Evolutionary conservation across 2,113 vertebrate species (phyloP).

Genomic region (Ramphastos sulfuratus): DNA sequence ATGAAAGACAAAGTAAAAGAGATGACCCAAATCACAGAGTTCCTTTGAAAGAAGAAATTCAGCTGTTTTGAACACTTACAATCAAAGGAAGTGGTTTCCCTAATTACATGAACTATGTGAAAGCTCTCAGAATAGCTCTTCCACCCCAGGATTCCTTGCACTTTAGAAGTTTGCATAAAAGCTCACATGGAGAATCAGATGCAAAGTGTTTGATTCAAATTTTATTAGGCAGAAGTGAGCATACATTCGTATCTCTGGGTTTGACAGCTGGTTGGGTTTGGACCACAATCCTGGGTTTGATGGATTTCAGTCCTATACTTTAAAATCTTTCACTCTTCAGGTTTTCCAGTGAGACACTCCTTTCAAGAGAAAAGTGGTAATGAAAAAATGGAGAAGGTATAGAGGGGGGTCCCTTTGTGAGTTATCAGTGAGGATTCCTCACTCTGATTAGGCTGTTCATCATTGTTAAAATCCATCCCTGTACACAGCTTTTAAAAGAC

Average conservation of each 20-base stretch:
- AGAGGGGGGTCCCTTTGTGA: constrained; percentile 42
- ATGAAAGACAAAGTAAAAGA: constrained; percentile 85
- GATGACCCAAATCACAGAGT: constrained; percentile 87
- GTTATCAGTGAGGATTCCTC: constrained; percentile 27
- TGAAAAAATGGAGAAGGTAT: constrained; percentile 59
- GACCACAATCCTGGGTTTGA: constrained; percentile 75
- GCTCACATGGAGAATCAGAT: constrained; percentile 85
- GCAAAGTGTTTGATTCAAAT: constrained; percentile 86
- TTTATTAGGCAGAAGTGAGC: constrained; percentile 81
- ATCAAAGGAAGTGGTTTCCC: constrained; percentile 89
- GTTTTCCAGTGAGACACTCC: constrained; percentile 58
- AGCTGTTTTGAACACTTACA: constrained; percentile 88
- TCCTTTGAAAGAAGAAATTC: constrained; percentile 84
- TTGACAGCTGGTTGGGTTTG: constrained; percentile 75
- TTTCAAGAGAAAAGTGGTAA: constrained; percentile 59
- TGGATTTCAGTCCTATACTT: constrained; percentile 71
- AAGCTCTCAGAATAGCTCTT: constrained; percentile 86
- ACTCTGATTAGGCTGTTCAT: constrained; percentile 9
- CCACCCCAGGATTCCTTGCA: constrained; percentile 86
- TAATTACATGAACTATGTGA: constrained; percentile 87
- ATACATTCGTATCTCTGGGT: constrained; percentile 66
- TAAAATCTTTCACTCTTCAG: constrained; percentile 68
- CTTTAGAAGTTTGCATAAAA: constrained; percentile 90
- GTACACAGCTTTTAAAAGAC: constrained; percentile 31
- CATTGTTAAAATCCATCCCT: neutral